Conservation (phyloP, 2,797 vertebrate species). For the Esox lucius region DNA sequence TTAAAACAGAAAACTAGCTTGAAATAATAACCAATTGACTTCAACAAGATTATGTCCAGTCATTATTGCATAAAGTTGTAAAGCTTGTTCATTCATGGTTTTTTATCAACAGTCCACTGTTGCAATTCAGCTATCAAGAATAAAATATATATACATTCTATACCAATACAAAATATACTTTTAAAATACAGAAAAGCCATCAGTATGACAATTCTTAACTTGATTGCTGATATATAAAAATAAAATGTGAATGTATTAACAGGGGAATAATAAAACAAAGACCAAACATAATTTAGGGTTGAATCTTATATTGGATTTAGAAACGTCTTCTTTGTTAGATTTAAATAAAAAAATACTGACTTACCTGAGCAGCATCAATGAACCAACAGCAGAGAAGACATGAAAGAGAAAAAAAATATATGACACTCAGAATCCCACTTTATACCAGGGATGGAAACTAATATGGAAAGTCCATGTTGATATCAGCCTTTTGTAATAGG, state of each 20-base stretch:
- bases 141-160: no score
- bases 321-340: not conserved
- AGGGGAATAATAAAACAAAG: no score
- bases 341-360: not conserved
- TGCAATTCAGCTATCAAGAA: no score
- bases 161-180: no score
- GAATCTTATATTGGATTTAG: not conserved
- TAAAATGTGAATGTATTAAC: no score
- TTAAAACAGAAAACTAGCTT: not conserved
- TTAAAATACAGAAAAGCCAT: no score
- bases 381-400: not conserved
- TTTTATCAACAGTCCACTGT: not conserved
- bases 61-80: not conserved
- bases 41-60: not conserved
- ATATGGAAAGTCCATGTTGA: no score
- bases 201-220: no score
- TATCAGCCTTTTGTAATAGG: no score
- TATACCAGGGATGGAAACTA: no score
- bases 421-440: not conserved
- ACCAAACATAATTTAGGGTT: not conserved
- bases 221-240: no score
- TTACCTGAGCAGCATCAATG: not conserved
- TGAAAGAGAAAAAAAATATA: not conserved
- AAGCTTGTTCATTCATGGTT: not conserved
- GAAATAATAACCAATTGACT: not conserved